These are phyloP conservation scores for Xerus rutilus DNA, from an alignment of 2,797 vertebrate species.

Conservation along the genomic window DNA sequence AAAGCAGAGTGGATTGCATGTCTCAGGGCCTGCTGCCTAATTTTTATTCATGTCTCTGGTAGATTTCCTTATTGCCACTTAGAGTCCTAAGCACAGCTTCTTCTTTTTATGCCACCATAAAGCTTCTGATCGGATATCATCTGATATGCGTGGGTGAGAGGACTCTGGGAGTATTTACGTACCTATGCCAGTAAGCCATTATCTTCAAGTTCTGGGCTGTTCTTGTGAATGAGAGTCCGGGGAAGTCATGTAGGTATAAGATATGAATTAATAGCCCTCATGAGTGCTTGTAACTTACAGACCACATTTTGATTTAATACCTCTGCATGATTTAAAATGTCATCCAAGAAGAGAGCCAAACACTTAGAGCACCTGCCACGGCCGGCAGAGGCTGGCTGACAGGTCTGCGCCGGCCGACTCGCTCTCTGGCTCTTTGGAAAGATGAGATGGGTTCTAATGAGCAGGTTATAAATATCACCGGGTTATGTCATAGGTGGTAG, in stretches of 20 bases:
- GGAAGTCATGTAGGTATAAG: background rate
- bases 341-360: constrained; percentile 46
- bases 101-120: constrained; percentile 11
- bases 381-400: constrained; percentile 50
- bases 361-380: background rate
- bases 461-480: constrained; percentile 41
- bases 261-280: background rate
- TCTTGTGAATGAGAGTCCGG: constrained; percentile 57
- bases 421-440: constrained; percentile 58
- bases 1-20: background rate
- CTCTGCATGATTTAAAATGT: constrained; percentile 22
- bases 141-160: constrained; percentile 58
- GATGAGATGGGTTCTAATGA: constrained; percentile 71
- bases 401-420: constrained; percentile 20
- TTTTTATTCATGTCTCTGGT: background rate
- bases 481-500: constrained; percentile 48
- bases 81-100: background rate
- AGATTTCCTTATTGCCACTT: background rate
- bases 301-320: constrained; percentile 60
- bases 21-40: constrained; percentile 2
- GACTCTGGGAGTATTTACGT: background rate
- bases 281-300: background rate
- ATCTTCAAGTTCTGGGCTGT: constrained; percentile 8
- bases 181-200: background rate
- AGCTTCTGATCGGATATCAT: background rate